Evolutionary conservation across 2,113 vertebrate species (phyloP).

Genomic region (Sus scrofa): T2T-Sscrofa CM000812.6:208229501-208230000

Average conservation of each 20-base stretch:
- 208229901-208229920: not conserved
- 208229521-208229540: not conserved
- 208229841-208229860: not conserved
- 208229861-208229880: not conserved
- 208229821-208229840: not conserved
- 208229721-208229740: not conserved
- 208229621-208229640: not conserved
- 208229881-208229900: not conserved
- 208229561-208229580: not conserved
- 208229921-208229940: not conserved
- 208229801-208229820: not conserved
- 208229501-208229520: constrained; percentile 5
- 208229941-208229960: not conserved
- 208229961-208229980: not conserved
- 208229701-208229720: not conserved
- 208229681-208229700: not conserved
- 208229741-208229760: not conserved
- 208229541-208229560: not conserved
- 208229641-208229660: not conserved
- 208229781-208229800: not conserved
- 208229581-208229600: not conserved
- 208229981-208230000: not conserved
- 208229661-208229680: not conserved
- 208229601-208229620: too few species aligned
- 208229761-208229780: not conserved